Evolutionary conservation across 2,888 invertebrate genomes (phyloP).

Genomic region (Buathra laborator): DNA sequence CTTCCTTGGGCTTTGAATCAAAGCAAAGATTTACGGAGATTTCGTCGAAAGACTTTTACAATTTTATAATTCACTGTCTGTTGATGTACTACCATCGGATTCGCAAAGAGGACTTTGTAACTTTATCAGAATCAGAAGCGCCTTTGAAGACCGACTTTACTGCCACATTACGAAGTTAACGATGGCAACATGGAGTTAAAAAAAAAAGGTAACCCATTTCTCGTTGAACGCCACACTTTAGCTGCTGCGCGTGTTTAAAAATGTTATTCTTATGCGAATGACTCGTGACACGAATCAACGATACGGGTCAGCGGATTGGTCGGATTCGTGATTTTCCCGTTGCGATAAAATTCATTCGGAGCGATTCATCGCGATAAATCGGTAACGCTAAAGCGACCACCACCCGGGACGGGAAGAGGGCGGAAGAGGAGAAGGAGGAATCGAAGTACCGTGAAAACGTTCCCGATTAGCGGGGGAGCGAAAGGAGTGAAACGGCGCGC

Average conservation of each 20-base stretch:
- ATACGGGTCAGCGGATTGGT: background rate
- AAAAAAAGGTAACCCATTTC: too few species aligned
- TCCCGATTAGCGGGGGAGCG: conserved; percentile 53
- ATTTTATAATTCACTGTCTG: background rate
- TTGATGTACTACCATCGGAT: background rate
- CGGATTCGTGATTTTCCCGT: background rate
- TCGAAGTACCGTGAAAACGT: conserved; percentile 42
- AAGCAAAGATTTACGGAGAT: background rate
- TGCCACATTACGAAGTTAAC: too few species aligned
- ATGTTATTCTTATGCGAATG: background rate
- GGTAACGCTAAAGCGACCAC: background rate
- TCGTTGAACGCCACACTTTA: too few species aligned
- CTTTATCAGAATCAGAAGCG: background rate
- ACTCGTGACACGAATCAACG: background rate
- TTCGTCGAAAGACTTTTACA: background rate
- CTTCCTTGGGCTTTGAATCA: too few species aligned
- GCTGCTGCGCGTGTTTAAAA: background rate
- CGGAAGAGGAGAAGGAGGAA: background rate
- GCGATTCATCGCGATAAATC: conserved; percentile 11
- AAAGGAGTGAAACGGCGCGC: conserved; percentile 48
- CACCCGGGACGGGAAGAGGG: too few species aligned
- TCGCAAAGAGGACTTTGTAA: background rate
- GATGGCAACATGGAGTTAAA: too few species aligned
- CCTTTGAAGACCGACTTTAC: too few species aligned
- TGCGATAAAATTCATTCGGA: background rate